Evolutionary conservation across 2,797 vertebrate genomes (phyloP).

Genomic region (Masticophis lateralis): DNA sequence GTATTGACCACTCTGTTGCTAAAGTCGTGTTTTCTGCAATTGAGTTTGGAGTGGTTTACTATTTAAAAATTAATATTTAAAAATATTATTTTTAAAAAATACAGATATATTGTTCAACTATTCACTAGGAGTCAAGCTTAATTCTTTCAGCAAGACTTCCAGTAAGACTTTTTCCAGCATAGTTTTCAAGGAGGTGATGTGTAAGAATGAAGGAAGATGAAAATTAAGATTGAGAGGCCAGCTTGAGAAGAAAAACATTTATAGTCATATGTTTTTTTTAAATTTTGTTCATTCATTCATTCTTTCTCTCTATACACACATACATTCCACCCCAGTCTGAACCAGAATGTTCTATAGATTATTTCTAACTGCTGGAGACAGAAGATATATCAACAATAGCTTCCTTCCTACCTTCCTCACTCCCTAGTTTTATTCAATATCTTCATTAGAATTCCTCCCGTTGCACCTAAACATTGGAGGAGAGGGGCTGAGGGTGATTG

Average conservation of each 20-base stretch:
- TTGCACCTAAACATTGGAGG: neutral
- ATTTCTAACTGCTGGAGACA: neutral
- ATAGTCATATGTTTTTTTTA: neutral
- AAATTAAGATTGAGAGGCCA: neutral
- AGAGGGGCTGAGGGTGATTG: neutral
- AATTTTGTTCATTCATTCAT: neutral
- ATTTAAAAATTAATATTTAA: too few species aligned
- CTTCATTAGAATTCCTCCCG: neutral
- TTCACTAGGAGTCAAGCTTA: neutral
- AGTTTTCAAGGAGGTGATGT: neutral
- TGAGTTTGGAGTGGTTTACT: too few species aligned
- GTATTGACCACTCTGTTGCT: too few species aligned
- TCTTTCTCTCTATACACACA: neutral
- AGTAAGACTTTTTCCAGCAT: neutral
- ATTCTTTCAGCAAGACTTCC: neutral
- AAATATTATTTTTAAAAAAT: neutral
- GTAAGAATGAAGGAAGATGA: neutral
- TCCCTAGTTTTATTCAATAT: neutral
- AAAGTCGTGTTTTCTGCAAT: too few species aligned
- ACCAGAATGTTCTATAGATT: neutral
- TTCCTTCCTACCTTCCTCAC: neutral
- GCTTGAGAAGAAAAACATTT: neutral
- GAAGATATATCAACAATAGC: neutral
- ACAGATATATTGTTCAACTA: neutral
- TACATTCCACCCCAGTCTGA: neutral